Percentiles rank a stretch among this genome's conserved stretches.
Conservation (phyloP, 2,888 invertebrate genomes). For the Tridacna crocea region DNA sequence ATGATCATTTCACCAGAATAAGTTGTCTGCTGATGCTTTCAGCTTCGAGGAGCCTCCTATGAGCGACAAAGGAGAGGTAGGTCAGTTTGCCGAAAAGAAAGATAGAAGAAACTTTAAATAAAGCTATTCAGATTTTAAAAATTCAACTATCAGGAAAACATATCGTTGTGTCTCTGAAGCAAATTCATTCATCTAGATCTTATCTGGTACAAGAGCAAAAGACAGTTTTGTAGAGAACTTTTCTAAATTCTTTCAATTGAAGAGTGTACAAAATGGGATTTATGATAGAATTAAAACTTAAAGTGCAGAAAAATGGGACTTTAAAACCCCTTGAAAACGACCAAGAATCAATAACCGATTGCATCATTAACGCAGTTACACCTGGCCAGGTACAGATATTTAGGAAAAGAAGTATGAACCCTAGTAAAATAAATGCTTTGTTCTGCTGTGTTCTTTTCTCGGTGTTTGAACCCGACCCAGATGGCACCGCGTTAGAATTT, state of each 20-base stretch:
- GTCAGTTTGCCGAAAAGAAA: too few species aligned
- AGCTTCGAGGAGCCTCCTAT: too few species aligned
- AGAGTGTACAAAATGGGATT: slow-evolving; percentile 26
- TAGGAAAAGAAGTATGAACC: slow-evolving; percentile 10
- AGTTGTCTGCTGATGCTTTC: too few species aligned
- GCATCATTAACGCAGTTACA: slow-evolving; percentile 6
- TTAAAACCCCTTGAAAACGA: background rate
- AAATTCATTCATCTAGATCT: background rate
- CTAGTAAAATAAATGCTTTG: slow-evolving; percentile 16
- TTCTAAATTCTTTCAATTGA: slow-evolving; percentile 10
- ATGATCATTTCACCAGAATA: too few species aligned
- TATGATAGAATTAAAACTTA: slow-evolving; percentile 16
- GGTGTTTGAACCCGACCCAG: background rate
- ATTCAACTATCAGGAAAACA: too few species aligned
- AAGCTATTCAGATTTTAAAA: too few species aligned
- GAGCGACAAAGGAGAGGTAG: too few species aligned
- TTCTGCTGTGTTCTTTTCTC: background rate
- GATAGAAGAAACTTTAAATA: too few species aligned
- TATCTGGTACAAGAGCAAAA: background rate
- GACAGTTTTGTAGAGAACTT: background rate
- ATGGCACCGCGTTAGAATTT: background rate
- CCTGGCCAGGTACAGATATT: slow-evolving; percentile 29
- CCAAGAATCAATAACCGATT: background rate
- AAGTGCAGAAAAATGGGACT: slow-evolving; percentile 18
- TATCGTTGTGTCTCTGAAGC: too few species aligned